phyloP scores from a whole-genome alignment of 2,797 vertebrate genomes.

The Argentina silus region DNA sequence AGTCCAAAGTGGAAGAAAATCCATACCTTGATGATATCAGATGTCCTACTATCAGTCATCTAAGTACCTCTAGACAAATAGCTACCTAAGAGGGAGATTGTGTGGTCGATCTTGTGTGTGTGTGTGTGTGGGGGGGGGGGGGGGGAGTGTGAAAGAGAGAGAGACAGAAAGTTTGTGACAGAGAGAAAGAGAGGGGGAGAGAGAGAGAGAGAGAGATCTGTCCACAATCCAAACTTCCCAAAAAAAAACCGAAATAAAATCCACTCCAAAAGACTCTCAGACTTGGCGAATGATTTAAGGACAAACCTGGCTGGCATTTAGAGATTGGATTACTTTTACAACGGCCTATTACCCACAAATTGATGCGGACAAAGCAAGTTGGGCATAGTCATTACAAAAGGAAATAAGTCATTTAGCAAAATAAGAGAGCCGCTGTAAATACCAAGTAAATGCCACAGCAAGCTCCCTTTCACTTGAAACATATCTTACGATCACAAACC shows the following conservation, averaged over 20 bases:
- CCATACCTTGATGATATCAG: constrained; percentile 29
- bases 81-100: constrained; percentile 1
- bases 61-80: constrained; percentile 16
- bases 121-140: background rate
- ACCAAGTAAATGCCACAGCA: constrained; percentile 55
- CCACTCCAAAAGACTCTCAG: background rate
- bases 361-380: constrained; percentile 53
- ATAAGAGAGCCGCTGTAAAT: constrained; percentile 63
- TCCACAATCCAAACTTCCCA: background rate
- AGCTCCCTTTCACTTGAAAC: constrained; percentile 31
- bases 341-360: constrained; percentile 54
- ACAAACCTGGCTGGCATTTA: constrained; percentile 45
- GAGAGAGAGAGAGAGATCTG: background rate
- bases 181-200: background rate
- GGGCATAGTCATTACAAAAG: constrained; percentile 56
- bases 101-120: background rate
- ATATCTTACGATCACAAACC: constrained; percentile 11
- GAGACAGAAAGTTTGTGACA: background rate
- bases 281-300: background rate
- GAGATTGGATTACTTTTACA: constrained; percentile 55
- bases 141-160: background rate
- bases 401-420: constrained; percentile 61
- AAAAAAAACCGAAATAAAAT: background rate
- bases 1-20: constrained; percentile 11
- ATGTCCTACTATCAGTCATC: constrained; percentile 44